Base-by-base conservation (phyloP, 2,113 vertebrate species). In the Pelobates fuscus region DNA sequence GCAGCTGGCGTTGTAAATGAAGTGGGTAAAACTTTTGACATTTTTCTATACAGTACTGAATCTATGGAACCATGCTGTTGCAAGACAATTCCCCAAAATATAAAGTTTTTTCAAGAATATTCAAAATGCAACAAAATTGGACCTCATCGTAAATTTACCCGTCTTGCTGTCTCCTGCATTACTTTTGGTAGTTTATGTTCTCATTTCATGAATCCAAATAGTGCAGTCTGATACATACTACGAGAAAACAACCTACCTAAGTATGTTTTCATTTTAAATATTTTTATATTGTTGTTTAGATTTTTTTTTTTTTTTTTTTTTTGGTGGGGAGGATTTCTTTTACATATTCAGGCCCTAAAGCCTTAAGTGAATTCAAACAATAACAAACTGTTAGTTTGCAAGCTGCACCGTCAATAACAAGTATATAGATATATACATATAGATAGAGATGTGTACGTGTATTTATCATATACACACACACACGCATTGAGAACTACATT, bases 21-120 rank as follows among this genome's bases (percentile, higher is more conserved):
- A 77, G 73, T 77, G 59, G 73, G 68, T 77, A 77, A 55, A 26
- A 77, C 54, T 77, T 75, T 77, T 77, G 73, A 77, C 73, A 68
- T 77, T 77, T 77, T 49, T 49, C 64, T 68, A 68, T 68, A 77
- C 64, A 32, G 65, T 77, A 21, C 41, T 32, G 25, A 12, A 52
- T 77, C 64, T 68, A 61, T 77, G 41, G 55, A 37, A 61, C 25
- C 26, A 37, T 61, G 55, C 5, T 20, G 63, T 21, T 52, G n/a
- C 23, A 14, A 24, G 43, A 17, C 37, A 59, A 12, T 5, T 29
- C 24, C 3, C 44, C 30, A 43, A 65, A 27, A 41, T 49, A 23
- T 25, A 67, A 58, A 32, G 30, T 12, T 10, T 57, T 41, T 57
- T 62, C 21, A 24, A 30, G 23, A 21, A n/a, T 64, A 32, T 65